Percentiles rank a stretch among this genome's conserved stretches.
phyloP scores from a whole-genome alignment of 2,797 vertebrate genomes.

The Lindbergichthys nudifrons region DNA sequence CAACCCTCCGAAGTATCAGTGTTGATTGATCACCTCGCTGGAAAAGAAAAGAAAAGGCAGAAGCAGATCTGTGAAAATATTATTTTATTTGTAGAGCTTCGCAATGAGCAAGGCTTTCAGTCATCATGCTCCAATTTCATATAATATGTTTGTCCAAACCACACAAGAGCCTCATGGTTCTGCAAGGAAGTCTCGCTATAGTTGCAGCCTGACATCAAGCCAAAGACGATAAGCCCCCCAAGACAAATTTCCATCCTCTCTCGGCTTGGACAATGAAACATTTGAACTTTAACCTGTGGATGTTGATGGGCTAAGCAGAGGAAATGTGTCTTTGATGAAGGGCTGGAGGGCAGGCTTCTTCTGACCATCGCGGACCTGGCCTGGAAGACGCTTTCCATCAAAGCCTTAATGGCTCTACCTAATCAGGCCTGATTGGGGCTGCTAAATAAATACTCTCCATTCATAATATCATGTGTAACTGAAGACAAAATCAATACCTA shows the following conservation, averaged over 20 bases:
- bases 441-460: conserved; percentile 79
- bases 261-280: conserved; percentile 70
- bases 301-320: conserved; percentile 65
- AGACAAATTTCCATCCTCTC: conserved; percentile 75
- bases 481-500: conserved; percentile 78
- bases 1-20: conserved; percentile 42
- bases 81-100: conserved; percentile 87
- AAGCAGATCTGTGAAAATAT: conserved; percentile 87
- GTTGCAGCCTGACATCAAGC: conserved; percentile 70
- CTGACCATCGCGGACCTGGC: conserved; percentile 70
- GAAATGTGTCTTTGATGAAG: conserved; percentile 73
- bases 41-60: conserved; percentile 76
- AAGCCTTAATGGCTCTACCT: conserved; percentile 77
- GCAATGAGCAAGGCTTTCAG: conserved; percentile 80
- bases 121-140: conserved; percentile 86
- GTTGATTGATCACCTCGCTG: conserved; percentile 76
- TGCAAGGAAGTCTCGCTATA: conserved; percentile 76
- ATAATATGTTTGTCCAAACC: conserved; percentile 85
- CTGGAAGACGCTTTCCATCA: conserved; percentile 80
- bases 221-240: conserved; percentile 79
- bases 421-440: conserved; percentile 81
- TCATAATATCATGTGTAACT: conserved; percentile 77
- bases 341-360: conserved; percentile 70
- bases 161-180: conserved; percentile 82
- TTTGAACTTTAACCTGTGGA: conserved; percentile 64